Conservation (phyloP, 2,113 vertebrate species). For the Dromiciops gliroides region DNA sequence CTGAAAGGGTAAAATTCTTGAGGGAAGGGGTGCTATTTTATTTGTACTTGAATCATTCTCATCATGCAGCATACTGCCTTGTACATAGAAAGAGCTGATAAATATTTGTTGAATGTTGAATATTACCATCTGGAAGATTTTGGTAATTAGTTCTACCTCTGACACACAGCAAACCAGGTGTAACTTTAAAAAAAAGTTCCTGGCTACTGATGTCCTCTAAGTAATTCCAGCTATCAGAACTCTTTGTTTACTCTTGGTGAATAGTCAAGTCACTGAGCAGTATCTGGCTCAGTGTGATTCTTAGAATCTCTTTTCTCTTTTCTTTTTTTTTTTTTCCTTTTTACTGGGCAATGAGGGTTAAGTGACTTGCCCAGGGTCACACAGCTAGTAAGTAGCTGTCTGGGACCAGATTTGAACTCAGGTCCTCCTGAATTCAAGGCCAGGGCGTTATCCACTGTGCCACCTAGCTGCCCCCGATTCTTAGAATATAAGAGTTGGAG, state of each 20-base stretch:
- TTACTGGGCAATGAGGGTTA: no score
- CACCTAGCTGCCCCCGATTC: no score
- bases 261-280: background rate
- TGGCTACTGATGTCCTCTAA: background rate
- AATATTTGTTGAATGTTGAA: background rate
- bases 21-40: background rate
- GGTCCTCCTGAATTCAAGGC: no score
- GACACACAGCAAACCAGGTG: background rate
- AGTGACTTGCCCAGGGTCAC: no score
- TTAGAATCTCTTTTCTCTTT: no score
- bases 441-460: no score
- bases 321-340: no score
- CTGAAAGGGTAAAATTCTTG: no score
- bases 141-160: background rate
- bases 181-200: background rate
- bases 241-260: background rate
- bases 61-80: background rate
- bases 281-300: background rate
- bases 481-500: background rate
- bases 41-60: background rate
- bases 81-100: background rate
- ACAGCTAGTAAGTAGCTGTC: no score
- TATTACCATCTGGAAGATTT: background rate
- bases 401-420: no score
- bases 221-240: background rate